phyloP scores from a whole-genome alignment of 1,140 invertebrate species.

The Phymorhynchus buccinoides region DNA sequence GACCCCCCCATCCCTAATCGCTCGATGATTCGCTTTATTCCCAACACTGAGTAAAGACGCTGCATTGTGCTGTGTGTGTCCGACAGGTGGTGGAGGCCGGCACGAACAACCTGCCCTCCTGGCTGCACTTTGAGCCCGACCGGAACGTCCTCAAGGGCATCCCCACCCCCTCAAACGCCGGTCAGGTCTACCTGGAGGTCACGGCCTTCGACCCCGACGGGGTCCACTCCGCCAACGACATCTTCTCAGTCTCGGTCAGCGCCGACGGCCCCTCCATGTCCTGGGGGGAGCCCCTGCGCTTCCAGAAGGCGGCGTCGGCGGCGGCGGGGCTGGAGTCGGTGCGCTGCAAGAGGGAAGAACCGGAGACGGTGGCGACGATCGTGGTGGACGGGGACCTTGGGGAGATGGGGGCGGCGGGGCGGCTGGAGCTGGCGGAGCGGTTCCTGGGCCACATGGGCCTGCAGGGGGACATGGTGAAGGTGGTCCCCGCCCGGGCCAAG shows the following conservation, averaged over 20 bases:
- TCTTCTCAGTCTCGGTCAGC: conserved; percentile 62
- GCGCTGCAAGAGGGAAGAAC: conserved; percentile 63
- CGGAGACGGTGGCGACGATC: conserved; percentile 69
- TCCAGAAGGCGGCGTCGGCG: conserved; percentile 35
- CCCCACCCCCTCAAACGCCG: conserved; percentile 76
- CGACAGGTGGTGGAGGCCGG: conserved; percentile 71
- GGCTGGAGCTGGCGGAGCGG: conserved; percentile 60
- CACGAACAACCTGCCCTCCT: conserved; percentile 68
- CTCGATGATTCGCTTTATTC: neutral
- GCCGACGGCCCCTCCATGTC: conserved; percentile 51
- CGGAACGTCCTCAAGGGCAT: conserved; percentile 76
- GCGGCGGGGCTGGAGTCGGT: conserved; percentile 53
- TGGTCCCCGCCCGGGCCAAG: conserved; percentile 66
- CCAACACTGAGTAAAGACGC: neutral
- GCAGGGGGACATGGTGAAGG: conserved; percentile 73
- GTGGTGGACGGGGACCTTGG: conserved; percentile 68
- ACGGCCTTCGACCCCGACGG: conserved; percentile 59
- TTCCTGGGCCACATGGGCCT: conserved; percentile 64
- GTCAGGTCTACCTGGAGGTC: conserved; percentile 78
- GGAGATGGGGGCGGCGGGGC: conserved; percentile 49
- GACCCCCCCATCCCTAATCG: neutral
- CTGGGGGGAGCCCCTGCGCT: conserved; percentile 35
- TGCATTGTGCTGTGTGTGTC: conserved; percentile 21
- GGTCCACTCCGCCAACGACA: conserved; percentile 54
- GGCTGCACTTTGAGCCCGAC: conserved; percentile 71